Evolutionary conservation across 2,113 vertebrate genomes (phyloP).

Genomic region (Forbesichthys agassizii): DNA sequence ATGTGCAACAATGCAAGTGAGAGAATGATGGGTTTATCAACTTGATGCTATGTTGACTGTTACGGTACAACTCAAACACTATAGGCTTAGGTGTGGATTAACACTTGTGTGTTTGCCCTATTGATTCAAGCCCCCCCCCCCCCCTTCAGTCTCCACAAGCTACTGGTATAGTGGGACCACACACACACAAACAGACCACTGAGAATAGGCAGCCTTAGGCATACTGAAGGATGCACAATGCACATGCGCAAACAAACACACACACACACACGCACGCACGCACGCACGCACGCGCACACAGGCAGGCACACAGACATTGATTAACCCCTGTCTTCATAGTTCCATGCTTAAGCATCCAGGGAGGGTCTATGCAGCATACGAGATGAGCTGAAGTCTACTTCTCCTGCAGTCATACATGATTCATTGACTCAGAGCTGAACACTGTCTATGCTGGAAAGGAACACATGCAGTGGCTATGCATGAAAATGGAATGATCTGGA

Average conservation of each 20-base stretch:
- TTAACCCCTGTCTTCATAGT: conserved; percentile 44
- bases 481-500: conserved; percentile 38
- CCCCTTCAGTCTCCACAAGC: conserved; percentile 4
- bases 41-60: conserved; percentile 1
- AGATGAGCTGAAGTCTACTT: conserved; percentile 58
- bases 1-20: neutral
- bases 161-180: conserved; percentile 23
- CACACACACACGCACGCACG: conserved; percentile 27
- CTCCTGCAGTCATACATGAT: conserved; percentile 64
- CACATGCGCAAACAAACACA: conserved; percentile 10
- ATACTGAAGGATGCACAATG: conserved; percentile 25
- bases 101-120: conserved; percentile 50
- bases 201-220: conserved; percentile 49
- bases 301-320: conserved; percentile 28
- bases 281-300: conserved; percentile 29
- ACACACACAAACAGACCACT: conserved; percentile 29
- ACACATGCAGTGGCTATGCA: conserved; percentile 14
- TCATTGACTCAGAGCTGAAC: conserved; percentile 53
- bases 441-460: conserved; percentile 53
- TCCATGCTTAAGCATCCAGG: conserved; percentile 31
- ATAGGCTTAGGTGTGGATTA: conserved; percentile 60
- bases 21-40: conserved; percentile 11
- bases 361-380: conserved; percentile 41
- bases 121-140: conserved; percentile 43
- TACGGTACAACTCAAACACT: conserved; percentile 32